Percentiles rank a stretch among this genome's conserved stretches.
phyloP scores from a whole-genome alignment of 2,888 invertebrate species.

The Barypeithes pellucidus region DNA sequence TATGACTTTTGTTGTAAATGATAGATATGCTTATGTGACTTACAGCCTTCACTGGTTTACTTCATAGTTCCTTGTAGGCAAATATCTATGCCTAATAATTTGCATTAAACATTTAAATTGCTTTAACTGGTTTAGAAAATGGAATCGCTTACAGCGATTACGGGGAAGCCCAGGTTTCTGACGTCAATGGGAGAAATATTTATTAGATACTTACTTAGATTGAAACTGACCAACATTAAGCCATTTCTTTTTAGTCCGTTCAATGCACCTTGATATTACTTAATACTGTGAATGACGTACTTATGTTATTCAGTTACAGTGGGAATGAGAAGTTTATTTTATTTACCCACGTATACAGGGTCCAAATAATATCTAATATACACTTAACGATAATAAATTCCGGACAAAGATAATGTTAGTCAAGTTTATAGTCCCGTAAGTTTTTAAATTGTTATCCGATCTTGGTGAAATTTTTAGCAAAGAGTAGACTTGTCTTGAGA shows the following conservation, averaged over 20 bases:
- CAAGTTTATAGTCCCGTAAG: no score
- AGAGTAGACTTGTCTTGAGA: no score
- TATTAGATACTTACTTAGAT: neutral
- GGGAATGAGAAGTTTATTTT: neutral
- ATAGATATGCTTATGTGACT: neutral
- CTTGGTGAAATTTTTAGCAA: no score
- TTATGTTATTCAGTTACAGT: neutral
- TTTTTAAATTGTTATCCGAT: no score
- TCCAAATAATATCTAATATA: no score
- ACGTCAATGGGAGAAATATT: slow-evolving; percentile 13
- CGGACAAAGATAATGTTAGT: no score
- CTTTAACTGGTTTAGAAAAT: slow-evolving; percentile 13
- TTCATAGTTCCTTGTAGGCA: slow-evolving; percentile 12
- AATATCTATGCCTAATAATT: slow-evolving; percentile 5
- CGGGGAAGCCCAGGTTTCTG: slow-evolving; percentile 6
- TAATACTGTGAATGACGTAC: slow-evolving; percentile 8
- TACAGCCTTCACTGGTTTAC: slow-evolving; percentile 5
- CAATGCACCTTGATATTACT: neutral
- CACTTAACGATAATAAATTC: no score
- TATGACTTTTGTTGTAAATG: neutral
- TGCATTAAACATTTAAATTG: slow-evolving; percentile 3
- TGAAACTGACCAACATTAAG: slow-evolving; percentile 25
- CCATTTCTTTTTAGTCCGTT: neutral
- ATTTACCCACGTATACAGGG: no score
- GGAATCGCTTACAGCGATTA: neutral